Percentiles rank a stretch among this genome's conserved stretches.
These are phyloP conservation scores for Sarcophilus harrisii DNA, from an alignment of 2,797 vertebrate genomes.

Conservation along the genomic window DNA sequence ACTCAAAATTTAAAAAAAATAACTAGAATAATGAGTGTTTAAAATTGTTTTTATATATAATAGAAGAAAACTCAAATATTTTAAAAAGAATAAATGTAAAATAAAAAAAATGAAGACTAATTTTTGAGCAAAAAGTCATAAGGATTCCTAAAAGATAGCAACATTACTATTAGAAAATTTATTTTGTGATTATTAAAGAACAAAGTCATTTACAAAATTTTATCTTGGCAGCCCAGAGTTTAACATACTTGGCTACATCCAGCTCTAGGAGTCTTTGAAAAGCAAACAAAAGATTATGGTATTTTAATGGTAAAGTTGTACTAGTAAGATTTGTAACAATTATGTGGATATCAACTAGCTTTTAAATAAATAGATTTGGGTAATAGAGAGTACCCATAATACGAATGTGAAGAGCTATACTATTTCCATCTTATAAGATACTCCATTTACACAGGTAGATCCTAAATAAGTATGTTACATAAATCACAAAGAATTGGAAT, in stretches of 20 bases:
- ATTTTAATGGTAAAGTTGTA: conserved; percentile 10
- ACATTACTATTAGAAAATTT: background rate
- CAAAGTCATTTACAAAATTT: background rate
- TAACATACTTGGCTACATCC: conserved; percentile 34
- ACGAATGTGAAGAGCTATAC: background rate
- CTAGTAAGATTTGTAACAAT: conserved; percentile 17
- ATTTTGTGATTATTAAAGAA: background rate
- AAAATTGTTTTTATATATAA: background rate
- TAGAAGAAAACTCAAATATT: background rate
- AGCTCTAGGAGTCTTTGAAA: conserved; percentile 17
- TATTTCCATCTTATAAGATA: background rate
- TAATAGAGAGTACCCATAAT: conserved; percentile 30
- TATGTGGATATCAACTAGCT: background rate
- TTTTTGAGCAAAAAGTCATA: background rate
- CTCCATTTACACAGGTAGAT: background rate
- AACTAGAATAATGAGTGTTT: background rate
- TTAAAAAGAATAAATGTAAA: background rate
- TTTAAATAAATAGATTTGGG: conserved; percentile 26
- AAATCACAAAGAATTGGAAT: background rate
- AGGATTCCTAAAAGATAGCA: background rate
- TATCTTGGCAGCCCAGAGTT: conserved; percentile 4
- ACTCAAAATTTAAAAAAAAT: background rate
- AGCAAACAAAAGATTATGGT: conserved; percentile 26
- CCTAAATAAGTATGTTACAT: background rate
- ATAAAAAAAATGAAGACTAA: background rate